Evolutionary conservation across 1,140 invertebrate genomes (phyloP), one percentile per base, ranked within the genome.

Genomic region (Drosophila jambulina): DNA sequence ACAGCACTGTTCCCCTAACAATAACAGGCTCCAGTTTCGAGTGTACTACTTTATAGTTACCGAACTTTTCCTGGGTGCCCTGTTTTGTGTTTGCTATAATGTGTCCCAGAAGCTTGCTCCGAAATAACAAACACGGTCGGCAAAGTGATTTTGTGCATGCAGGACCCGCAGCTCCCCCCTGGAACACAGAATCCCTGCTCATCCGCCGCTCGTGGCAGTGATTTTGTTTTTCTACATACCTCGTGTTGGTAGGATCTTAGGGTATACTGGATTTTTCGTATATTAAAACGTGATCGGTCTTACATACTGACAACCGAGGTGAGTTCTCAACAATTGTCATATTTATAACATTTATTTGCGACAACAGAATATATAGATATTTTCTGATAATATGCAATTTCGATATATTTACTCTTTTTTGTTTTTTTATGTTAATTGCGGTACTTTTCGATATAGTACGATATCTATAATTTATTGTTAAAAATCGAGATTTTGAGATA

Each of bases 131-230:
- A 63, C 79, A 76, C 59, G 59, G 46, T 57, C 54, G 23, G 15
- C 62, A 82, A 72, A 76, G 70, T 80, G 82, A 86, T 79, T 85
- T 86, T 67, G 69, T 75, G 61, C 71, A 54, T 75, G 71, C 51
- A 61, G 29, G 21, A 27, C n/a, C 13, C 53, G 46, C 23, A 25
- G 23, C 45, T 12, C 25, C n/a, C 15, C 19, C 10, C n/a, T 19
- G 21, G 9, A 38, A 38, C 17, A 21, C 57, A 42, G 32, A 34
- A 27, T 25, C n/a, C 27, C 62, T n/a, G 57, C 43, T 54, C 25
- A 64, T 63, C 19, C 58, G 32, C 5, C n/a, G 51, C 27, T 48
- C 46, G 56, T 58, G 64, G 42, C 69, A 51, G 45, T 45, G 46
- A 53, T 62, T 51, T 42, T 43, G 34, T 48, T 32, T 67, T 43